A percentile compares a stretch with the other conserved stretches of the same genome.
Evolutionary conservation across 1,140 invertebrate species (phyloP).

Genomic region (Microplitis demolitor): DNA sequence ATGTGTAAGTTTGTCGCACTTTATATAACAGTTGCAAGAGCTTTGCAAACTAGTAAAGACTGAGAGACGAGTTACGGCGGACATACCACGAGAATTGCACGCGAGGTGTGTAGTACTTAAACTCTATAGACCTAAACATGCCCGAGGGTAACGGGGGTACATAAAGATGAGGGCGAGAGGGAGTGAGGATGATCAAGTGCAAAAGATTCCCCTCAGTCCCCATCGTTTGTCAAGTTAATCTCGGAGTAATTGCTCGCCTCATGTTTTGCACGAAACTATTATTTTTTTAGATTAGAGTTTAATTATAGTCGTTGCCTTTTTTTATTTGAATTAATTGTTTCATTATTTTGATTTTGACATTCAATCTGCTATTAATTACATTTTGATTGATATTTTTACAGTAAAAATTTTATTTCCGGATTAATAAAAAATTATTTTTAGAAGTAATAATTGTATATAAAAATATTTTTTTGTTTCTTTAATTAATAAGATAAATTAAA

Average conservation of each 20-base stretch:
- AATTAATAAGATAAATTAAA: too few species aligned
- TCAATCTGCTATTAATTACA: background rate
- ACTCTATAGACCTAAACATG: background rate
- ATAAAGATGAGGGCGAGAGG: conserved; percentile 12
- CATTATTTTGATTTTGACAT: too few species aligned
- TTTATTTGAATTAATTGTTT: too few species aligned
- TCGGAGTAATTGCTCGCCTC: conserved; percentile 40
- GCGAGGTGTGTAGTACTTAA: conserved; percentile 10
- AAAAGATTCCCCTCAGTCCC: conserved; percentile 29
- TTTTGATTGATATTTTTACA: background rate
- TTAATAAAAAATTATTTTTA: too few species aligned
- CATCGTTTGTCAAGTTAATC: conserved; percentile 43
- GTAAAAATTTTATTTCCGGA: background rate
- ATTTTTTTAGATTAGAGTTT: background rate
- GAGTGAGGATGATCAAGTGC: conserved; percentile 17
- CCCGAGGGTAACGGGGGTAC: background rate
- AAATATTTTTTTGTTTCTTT: too few species aligned
- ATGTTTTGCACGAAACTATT: background rate
- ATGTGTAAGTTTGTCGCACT: conserved; percentile 50
- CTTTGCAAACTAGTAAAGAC: conserved; percentile 45
- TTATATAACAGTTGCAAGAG: conserved; percentile 49
- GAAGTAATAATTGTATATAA: too few species aligned
- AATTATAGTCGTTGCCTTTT: background rate
- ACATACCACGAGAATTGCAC: background rate
- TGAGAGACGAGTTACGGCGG: conserved; percentile 6